Evolutionary conservation across 2,113 vertebrate species (phyloP).

Genomic region (Damaliscus lunatus): DNA sequence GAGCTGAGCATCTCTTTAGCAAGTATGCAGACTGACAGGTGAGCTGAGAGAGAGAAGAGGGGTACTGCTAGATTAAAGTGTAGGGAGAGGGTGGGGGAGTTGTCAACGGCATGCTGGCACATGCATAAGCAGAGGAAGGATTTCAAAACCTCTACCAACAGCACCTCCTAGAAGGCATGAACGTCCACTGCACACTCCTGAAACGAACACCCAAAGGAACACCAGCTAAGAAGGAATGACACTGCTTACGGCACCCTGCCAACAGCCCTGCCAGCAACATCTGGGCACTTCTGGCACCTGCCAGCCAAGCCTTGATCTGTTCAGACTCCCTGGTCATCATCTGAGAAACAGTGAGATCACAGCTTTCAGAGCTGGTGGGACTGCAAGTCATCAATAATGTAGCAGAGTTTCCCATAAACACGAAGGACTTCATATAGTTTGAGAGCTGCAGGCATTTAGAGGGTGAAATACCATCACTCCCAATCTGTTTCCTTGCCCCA

Average conservation of each 20-base stretch:
- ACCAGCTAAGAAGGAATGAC: background rate
- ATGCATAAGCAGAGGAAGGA: background rate
- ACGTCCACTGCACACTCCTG: background rate
- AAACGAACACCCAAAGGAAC: background rate
- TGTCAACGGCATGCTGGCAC: background rate
- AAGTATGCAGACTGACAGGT: background rate
- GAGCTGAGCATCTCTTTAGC: background rate
- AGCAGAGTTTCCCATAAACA: constrained; percentile 41
- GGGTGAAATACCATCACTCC: background rate
- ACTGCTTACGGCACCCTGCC: background rate
- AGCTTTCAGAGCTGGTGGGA: background rate
- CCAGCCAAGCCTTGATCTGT: constrained; percentile 40
- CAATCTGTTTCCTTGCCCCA: constrained; percentile 40
- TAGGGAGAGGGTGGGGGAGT: background rate
- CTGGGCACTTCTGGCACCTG: constrained; percentile 28
- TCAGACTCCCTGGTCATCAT: constrained; percentile 43
- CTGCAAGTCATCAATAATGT: constrained; percentile 49
- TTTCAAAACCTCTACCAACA: background rate
- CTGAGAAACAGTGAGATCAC: constrained; percentile 40
- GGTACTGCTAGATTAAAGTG: no score
- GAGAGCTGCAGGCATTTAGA: background rate
- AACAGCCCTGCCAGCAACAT: background rate
- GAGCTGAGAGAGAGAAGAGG: background rate
- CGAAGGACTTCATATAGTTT: background rate
- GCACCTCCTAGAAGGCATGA: background rate